Evolutionary conservation across 1,140 invertebrate species (phyloP).

Genomic region (Formica selysi): DNA sequence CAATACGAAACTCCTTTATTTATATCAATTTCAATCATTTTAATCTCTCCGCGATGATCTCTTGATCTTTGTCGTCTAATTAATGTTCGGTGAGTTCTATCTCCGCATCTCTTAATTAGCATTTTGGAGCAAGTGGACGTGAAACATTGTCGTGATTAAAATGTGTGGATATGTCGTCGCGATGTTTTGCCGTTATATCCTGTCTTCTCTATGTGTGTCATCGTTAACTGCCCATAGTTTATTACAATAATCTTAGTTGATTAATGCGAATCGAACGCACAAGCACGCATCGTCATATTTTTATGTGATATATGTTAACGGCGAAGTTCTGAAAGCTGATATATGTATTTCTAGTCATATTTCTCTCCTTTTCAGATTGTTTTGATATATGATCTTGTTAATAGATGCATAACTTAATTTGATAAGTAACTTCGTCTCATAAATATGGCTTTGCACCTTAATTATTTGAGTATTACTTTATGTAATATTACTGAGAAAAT

Average conservation of each 20-base stretch:
- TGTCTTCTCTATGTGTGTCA: conserved; percentile 19
- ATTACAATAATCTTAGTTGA: conserved; percentile 17
- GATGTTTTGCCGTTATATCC: conserved; percentile 28
- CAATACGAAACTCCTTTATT: not conserved
- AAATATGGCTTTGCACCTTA: not conserved
- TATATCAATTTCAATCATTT: conserved; percentile 1
- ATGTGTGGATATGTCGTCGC: not conserved
- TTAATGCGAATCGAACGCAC: not conserved
- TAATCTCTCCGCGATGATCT: not conserved
- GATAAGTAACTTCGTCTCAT: not conserved
- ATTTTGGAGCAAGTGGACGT: conserved; percentile 29
- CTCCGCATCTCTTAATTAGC: conserved; percentile 5
- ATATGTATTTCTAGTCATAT: not conserved
- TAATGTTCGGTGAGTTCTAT: conserved; percentile 2
- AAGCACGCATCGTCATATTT: not conserved
- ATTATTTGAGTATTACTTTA: too few relatives aligned
- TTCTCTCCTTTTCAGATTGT: not conserved
- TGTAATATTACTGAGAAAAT: too few relatives aligned
- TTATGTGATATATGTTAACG: not conserved
- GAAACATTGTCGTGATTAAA: conserved; percentile 22
- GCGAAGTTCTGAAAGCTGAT: not conserved
- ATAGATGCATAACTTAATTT: not conserved
- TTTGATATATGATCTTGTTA: not conserved
- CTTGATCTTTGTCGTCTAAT: conserved; percentile 24
- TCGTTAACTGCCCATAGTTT: not conserved